These are phyloP conservation scores for Indicator indicator DNA, from an alignment of 2,113 vertebrate species.

Conservation along the genomic window DNA sequence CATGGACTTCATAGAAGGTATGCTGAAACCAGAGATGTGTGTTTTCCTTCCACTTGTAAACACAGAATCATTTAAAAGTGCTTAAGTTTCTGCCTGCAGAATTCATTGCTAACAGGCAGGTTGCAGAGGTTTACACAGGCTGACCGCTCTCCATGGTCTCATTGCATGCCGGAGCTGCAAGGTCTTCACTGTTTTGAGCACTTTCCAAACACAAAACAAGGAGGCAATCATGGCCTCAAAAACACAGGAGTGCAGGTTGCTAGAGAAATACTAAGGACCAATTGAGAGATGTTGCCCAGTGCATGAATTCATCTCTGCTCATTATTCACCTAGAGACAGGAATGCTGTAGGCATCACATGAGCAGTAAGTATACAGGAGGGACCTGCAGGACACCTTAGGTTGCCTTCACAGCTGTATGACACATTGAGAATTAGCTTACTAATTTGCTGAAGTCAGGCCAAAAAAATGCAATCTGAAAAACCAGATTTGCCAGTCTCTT, in stretches of 20 bases:
- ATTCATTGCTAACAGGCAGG: neutral
- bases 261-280: neutral
- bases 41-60: neutral
- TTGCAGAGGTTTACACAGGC: neutral
- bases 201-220: neutral
- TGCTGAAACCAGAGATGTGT: neutral
- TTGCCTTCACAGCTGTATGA: neutral
- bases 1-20: neutral
- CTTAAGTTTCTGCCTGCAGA: neutral
- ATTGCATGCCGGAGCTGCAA: rapidly evolving
- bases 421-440: neutral
- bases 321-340: neutral
- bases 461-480: neutral
- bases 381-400: neutral
- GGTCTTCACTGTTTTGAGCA: neutral
- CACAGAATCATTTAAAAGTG: neutral
- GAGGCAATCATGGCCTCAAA: neutral
- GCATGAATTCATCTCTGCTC: neutral
- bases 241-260: neutral
- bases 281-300: neutral
- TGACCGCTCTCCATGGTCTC: neutral
- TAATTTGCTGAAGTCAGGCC: neutral
- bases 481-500: neutral
- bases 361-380: neutral
- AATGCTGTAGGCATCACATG: neutral